phyloP scores from a whole-genome alignment of 2,888 invertebrate genomes.

The Lepidocyrtinus sp. region DNA sequence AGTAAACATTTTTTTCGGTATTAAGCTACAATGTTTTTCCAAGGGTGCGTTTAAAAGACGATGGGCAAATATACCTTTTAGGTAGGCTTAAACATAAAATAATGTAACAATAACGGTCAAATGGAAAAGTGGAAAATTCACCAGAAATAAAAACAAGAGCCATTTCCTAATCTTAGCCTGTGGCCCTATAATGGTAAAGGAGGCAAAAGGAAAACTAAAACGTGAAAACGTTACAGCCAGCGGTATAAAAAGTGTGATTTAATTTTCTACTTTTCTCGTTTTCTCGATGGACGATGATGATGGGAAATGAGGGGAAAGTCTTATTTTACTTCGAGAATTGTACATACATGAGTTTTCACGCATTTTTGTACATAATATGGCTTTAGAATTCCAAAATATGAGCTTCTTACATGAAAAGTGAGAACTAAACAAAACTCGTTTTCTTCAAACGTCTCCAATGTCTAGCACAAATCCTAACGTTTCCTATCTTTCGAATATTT shows the following conservation, averaged over 20 bases:
- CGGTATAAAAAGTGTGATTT: neutral
- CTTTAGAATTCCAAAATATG: too few relatives aligned
- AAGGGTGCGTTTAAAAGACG: neutral
- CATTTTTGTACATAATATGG: neutral
- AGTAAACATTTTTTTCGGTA: neutral
- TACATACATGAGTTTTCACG: too few relatives aligned
- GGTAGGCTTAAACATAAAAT: neutral
- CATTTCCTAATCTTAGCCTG: neutral
- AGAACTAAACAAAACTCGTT: neutral
- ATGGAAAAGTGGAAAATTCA: neutral
- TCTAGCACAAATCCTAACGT: neutral
- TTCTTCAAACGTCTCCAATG: neutral
- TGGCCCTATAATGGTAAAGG: neutral
- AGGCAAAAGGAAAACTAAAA: neutral
- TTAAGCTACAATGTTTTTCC: neutral
- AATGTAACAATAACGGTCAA: neutral
- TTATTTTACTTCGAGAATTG: neutral
- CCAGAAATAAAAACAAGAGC: neutral
- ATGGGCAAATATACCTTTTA: neutral
- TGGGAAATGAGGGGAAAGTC: neutral
- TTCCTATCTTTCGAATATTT: neutral
- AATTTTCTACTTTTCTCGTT: neutral
- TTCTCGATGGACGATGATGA: neutral
- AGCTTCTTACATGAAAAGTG: neutral
- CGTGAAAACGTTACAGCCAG: neutral